Conservation (phyloP, 2,797 vertebrate genomes). For the Neosilurus hyrtlii region DNA sequence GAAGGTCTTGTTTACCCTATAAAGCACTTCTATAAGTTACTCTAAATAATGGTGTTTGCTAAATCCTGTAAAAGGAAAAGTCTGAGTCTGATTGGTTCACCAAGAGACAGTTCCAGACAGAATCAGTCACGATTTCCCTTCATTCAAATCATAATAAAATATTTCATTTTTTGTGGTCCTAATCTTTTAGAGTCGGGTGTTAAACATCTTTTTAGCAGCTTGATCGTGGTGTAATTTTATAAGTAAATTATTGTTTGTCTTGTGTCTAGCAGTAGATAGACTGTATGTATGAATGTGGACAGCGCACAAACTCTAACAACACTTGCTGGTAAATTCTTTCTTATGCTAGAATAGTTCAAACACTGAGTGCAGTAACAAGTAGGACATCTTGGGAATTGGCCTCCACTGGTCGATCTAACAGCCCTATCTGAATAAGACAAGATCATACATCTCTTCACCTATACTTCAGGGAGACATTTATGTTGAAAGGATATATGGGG, state of each 20-base stretch:
- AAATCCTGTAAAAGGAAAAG: neutral
- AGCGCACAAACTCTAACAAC: slow-evolving; percentile 1
- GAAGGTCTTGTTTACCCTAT: neutral
- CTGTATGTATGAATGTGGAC: neutral
- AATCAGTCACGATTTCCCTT: too few relatives aligned
- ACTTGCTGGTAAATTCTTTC: slow-evolving; percentile 23
- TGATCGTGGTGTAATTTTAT: neutral
- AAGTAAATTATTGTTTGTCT: neutral
- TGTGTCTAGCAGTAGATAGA: neutral
- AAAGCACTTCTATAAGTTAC: neutral
- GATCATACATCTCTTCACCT: slow-evolving; percentile 57
- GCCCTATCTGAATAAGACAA: slow-evolving; percentile 14
- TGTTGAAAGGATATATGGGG: slow-evolving; percentile 72
- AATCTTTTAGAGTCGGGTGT: neutral
- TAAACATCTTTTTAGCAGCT: neutral
- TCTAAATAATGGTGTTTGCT: neutral
- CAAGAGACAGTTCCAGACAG: too few relatives aligned
- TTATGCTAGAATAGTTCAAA: slow-evolving; percentile 26
- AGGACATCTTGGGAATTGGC: neutral
- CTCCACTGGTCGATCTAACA: slow-evolving; percentile 21
- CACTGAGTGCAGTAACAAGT: slow-evolving; percentile 8
- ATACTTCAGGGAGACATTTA: slow-evolving; percentile 49
- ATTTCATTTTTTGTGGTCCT: neutral
- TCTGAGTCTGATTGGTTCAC: neutral
- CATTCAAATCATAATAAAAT: neutral